Conservation (phyloP, 2,888 invertebrate species). For the Dynastes grantii region DNA sequence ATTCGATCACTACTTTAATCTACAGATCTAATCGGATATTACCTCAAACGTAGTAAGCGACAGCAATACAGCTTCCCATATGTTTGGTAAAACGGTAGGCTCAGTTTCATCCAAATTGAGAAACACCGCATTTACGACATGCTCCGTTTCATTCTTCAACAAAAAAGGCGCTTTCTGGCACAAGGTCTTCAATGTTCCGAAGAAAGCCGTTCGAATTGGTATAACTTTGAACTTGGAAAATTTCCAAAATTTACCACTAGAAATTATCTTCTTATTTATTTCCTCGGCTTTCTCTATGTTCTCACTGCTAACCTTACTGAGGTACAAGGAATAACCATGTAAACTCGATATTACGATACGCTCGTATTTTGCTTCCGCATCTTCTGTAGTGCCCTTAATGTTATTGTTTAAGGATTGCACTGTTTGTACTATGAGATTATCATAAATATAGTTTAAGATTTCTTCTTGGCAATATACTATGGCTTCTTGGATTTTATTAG, state of each 20-base stretch:
- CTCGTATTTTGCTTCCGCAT: conserved; percentile 80
- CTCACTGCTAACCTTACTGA: conserved; percentile 73
- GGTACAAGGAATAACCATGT: conserved; percentile 77
- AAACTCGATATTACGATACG: conserved; percentile 78
- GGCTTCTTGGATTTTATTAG: conserved; percentile 84
- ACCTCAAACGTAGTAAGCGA: conserved; percentile 75
- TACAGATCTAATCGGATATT: conserved; percentile 55
- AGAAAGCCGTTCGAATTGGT: conserved; percentile 78
- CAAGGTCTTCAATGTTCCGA: conserved; percentile 76
- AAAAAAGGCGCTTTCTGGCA: conserved; percentile 75
- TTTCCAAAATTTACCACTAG: conserved; percentile 82
- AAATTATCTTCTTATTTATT: conserved; percentile 74
- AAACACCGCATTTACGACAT: conserved; percentile 75
- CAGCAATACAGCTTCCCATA: conserved; percentile 84
- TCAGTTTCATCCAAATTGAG: conserved; percentile 81
- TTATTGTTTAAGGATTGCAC: conserved; percentile 73
- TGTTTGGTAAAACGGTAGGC: conserved; percentile 76
- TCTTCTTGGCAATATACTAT: conserved; percentile 88
- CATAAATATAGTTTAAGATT: conserved; percentile 81
- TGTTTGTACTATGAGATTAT: conserved; percentile 78
- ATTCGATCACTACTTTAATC: neutral
- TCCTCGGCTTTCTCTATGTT: conserved; percentile 73
- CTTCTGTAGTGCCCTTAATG: conserved; percentile 75
- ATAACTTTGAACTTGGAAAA: conserved; percentile 74
- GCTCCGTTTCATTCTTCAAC: conserved; percentile 73